These are phyloP conservation scores for Erebia aethiops DNA, from an alignment of 2,888 invertebrate genomes.

Conservation along the genomic window DNA sequence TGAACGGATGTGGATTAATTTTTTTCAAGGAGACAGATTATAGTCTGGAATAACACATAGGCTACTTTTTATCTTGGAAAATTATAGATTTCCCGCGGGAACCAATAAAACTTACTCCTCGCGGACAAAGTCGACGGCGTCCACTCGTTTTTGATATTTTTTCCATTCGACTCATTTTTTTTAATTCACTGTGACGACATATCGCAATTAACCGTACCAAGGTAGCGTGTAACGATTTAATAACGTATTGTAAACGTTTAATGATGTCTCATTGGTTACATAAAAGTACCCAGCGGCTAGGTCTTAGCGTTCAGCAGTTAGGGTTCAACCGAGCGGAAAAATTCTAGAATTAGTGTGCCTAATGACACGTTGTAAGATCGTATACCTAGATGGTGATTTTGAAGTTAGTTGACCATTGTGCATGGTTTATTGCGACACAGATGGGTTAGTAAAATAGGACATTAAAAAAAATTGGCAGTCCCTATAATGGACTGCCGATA, in stretches of 20 bases:
- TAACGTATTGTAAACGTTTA: slow-evolving; percentile 40
- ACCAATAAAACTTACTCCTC: too few relatives aligned
- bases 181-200: slow-evolving; percentile 10
- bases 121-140: too few relatives aligned
- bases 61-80: too few relatives aligned
- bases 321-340: slow-evolving; percentile 57
- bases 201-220: slow-evolving; percentile 48
- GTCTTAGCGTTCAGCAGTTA: slow-evolving; percentile 54
- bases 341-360: slow-evolving; percentile 51
- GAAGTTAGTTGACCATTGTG: slow-evolving; percentile 21
- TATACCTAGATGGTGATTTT: slow-evolving; percentile 29
- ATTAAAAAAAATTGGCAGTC: too few relatives aligned
- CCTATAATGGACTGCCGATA: too few relatives aligned
- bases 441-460: neutral
- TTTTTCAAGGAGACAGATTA: too few relatives aligned
- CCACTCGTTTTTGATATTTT: neutral
- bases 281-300: slow-evolving; percentile 44
- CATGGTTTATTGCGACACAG: slow-evolving; percentile 2
- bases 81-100: too few relatives aligned
- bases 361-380: slow-evolving; percentile 40
- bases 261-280: slow-evolving; percentile 33
- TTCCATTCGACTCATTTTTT: neutral
- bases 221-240: slow-evolving; percentile 60
- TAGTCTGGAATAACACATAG: too few relatives aligned
- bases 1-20: too few relatives aligned